phyloP scores from a whole-genome alignment of 2,113 vertebrate genomes.

The Myiagra hebetior region DNA sequence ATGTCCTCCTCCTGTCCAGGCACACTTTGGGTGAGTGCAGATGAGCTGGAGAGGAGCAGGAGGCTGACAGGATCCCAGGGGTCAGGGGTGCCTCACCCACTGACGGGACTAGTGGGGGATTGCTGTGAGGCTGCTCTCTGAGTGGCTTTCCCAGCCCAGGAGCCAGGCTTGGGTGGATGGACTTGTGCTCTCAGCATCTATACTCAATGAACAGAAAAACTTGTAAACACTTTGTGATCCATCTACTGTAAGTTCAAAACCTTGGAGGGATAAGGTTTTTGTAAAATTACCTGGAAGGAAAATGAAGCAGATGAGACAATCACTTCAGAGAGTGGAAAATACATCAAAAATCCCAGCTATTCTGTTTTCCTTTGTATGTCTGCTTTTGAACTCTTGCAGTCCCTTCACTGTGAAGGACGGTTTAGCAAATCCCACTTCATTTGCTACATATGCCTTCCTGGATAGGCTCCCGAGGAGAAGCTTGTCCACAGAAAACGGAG shows the following conservation, averaged over 20 bases:
- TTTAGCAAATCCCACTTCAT: conserved; percentile 13
- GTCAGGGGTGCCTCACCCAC: background rate
- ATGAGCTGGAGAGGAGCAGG: background rate
- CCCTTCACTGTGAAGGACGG: background rate
- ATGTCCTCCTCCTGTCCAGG: background rate
- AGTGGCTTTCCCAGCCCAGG: background rate
- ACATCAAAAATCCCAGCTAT: background rate
- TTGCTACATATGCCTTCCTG: background rate
- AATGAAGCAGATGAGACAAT: background rate
- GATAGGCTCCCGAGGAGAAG: background rate
- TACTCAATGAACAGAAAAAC: background rate
- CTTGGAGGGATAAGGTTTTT: background rate
- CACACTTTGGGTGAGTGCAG: background rate
- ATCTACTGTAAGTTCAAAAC: background rate
- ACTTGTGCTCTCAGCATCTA: background rate
- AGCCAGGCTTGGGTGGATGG: background rate
- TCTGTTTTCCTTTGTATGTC: background rate
- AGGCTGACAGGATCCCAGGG: background rate
- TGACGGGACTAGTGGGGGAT: background rate
- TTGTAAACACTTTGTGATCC: background rate
- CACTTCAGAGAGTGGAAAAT: background rate
- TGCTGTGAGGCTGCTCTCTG: background rate
- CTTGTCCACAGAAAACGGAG: conserved; percentile 3
- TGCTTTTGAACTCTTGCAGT: conserved; percentile 21
- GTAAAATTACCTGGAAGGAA: background rate